A percentile compares a stretch with the other conserved stretches of the same genome.
phyloP scores from a whole-genome alignment of 1,140 invertebrate genomes.

The Pseudomyrmex sp. region DNA sequence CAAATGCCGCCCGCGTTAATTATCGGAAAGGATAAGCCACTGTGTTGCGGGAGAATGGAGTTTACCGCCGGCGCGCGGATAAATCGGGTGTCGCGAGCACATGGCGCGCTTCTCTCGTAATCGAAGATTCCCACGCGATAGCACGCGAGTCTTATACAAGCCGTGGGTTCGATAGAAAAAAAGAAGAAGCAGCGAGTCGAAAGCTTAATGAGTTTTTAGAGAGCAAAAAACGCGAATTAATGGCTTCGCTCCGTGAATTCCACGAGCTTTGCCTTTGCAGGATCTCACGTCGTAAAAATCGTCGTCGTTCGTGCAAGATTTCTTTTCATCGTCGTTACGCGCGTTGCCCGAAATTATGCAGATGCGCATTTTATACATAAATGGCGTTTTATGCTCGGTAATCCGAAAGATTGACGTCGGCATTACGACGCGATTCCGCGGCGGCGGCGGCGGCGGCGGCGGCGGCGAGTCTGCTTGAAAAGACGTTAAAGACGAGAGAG shows the following conservation, averaged over 20 bases:
- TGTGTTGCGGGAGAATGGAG: constrained; percentile 62
- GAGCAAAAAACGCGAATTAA: not conserved
- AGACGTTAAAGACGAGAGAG: constrained; percentile 32
- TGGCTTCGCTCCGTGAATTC: too few species aligned
- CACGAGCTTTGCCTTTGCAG: too few species aligned
- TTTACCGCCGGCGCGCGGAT: constrained; percentile 19
- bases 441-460: constrained; percentile 13
- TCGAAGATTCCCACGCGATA: constrained; percentile 5
- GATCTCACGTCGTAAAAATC: too few species aligned
- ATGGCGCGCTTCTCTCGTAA: not conserved
- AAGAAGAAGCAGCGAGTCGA: not conserved
- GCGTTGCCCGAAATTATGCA: constrained; percentile 8
- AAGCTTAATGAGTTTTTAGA: not conserved
- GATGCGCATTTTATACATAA: constrained; percentile 3
- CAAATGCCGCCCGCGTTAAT: constrained; percentile 62
- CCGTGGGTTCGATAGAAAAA: not conserved
- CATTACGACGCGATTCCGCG: constrained; percentile 24
- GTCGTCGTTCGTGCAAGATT: too few species aligned
- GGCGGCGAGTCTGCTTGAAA: constrained; percentile 15
- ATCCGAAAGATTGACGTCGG: constrained; percentile 39
- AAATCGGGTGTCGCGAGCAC: constrained; percentile 41
- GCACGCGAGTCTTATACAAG: not conserved
- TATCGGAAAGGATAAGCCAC: constrained; percentile 72
- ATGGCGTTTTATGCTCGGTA: not conserved
- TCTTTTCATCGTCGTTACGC: constrained; percentile 24